Evolutionary conservation across 2,888 invertebrate species (phyloP), one percentile per base, ranked within the genome.

Genomic region (Eupeodes latifasciatus): DNA sequence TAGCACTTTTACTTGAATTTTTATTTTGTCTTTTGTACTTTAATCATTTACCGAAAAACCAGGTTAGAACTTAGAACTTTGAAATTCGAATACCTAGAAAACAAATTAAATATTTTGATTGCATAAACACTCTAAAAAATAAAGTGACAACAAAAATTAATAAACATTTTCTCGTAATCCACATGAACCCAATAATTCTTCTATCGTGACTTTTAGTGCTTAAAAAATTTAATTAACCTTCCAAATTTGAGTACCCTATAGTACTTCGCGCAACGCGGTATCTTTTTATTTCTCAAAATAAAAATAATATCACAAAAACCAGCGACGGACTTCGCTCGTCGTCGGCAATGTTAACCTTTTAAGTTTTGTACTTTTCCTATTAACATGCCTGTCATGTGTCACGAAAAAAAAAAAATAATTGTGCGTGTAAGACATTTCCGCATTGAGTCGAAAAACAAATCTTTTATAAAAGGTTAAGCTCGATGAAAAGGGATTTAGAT

Each of bases 401-500:
- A 55, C 19, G 12, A 47, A 44, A 64, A 64, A 51, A 53, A 12
- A 53, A 12, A n/a, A 44, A 16, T 27, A 19, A 27, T 81, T 34
- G 55, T 81, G 76, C 67, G 76, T 81, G 76, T 81, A 55, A 62
- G 57, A 69, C 81, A 81, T 76, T 71, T 62, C 16, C 76, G 40
- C 49, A 4, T 40, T 40, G 16, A 71, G 19, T 44, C 19, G 55
- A 55, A 40, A 16, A 53, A n/a, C 19, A 40, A 40, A 40, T 19
- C 59, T 61, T 55, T 40, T 27, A 2, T 7, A 34, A 55, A 16
- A 71, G 69, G 53, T 62, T 76, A 62, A 81, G 55, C 76, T 69
- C 7, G 47, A 10, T 47, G 10, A 12, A 47, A 71, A 81, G 76
- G 69, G 81, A 62, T 61, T 76, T 61, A 49, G n/a, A 2, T 19